phyloP scores from a whole-genome alignment of 2,888 invertebrate species.

The Habroteleia sp. region DNA sequence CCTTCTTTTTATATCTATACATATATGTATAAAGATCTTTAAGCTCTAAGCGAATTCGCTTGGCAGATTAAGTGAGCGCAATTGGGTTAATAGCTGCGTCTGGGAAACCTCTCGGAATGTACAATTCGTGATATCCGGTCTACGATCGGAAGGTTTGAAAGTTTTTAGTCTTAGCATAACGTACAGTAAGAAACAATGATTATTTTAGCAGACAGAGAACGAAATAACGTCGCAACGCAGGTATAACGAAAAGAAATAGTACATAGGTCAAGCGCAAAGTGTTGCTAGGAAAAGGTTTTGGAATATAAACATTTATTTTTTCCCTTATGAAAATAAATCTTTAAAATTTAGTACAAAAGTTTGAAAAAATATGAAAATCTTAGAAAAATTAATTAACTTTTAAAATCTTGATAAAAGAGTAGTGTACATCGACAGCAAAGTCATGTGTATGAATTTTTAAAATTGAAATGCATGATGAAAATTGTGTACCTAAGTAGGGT shows the following conservation, averaged over 20 bases:
- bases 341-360: too few species aligned
- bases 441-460: too few species aligned
- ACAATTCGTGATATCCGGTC: slow-evolving; percentile 60
- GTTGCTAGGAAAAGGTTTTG: too few species aligned
- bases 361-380: too few species aligned
- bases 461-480: too few species aligned
- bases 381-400: too few species aligned
- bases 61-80: slow-evolving; percentile 54
- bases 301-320: too few species aligned
- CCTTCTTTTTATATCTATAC: slow-evolving; percentile 46
- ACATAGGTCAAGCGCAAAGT: background rate
- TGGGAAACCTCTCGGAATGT: slow-evolving; percentile 43
- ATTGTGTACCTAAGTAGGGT: too few species aligned
- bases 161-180: slow-evolving; percentile 59
- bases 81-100: slow-evolving; percentile 55
- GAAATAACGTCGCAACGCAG: slow-evolving; percentile 1
- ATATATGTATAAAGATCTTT: slow-evolving; percentile 19
- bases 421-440: too few species aligned
- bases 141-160: slow-evolving; percentile 59
- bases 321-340: too few species aligned
- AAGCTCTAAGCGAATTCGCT: slow-evolving; percentile 33
- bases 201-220: slow-evolving; percentile 28
- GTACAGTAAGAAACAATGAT: slow-evolving; percentile 44
- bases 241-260: too few species aligned
- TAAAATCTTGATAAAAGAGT: too few species aligned